phyloP scores from a whole-genome alignment of 2,797 vertebrate genomes.

The Taeniopygia guttata region DNA sequence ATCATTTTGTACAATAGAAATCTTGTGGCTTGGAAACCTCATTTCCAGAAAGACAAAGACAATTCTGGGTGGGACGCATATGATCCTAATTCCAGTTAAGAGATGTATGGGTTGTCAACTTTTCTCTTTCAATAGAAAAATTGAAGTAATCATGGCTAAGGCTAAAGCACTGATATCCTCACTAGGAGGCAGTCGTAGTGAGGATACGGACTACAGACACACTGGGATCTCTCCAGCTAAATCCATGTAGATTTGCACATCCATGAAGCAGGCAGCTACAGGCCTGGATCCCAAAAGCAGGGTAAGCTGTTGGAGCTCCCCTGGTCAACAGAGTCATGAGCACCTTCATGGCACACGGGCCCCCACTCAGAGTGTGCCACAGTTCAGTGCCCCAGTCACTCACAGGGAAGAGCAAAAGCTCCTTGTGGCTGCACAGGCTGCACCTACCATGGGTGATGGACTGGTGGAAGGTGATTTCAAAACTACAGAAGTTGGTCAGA shows the following conservation, averaged over 20 bases:
- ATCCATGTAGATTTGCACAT: not conserved
- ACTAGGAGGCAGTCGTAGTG: not conserved
- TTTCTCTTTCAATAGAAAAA: not conserved
- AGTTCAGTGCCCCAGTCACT: not conserved
- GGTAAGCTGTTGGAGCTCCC: not conserved
- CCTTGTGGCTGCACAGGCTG: not conserved
- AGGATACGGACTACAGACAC: not conserved
- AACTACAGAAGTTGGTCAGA: not conserved
- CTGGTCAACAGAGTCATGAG: not conserved
- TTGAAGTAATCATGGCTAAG: not conserved
- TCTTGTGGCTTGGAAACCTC: not conserved
- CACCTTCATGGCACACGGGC: fast-evolving
- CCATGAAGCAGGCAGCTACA: not conserved
- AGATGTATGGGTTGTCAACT: not conserved
- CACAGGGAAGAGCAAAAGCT: not conserved
- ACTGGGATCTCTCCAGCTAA: not conserved
- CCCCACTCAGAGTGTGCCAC: fast-evolving
- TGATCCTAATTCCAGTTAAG: not conserved
- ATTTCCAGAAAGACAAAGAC: not conserved
- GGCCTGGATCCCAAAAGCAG: not conserved
- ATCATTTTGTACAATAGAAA: not conserved
- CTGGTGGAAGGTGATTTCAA: not conserved
- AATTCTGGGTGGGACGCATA: not conserved
- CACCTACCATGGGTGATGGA: fast-evolving
- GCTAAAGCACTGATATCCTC: not conserved